These are phyloP conservation scores for Tetragnatha montana DNA, from an alignment of 2,888 invertebrate species.

Conservation along the genomic window DNA sequence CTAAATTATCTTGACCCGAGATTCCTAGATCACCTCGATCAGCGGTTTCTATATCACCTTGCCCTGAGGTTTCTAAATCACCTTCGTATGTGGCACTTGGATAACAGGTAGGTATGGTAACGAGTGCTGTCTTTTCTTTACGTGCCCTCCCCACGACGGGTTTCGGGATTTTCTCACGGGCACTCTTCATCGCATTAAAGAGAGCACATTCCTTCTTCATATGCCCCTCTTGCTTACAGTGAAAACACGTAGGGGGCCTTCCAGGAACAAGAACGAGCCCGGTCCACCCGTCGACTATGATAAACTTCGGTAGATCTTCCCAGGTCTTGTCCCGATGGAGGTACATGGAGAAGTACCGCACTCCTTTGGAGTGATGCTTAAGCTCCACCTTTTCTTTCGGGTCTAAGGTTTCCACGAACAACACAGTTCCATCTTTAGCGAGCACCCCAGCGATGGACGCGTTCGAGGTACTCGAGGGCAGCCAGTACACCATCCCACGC, in stretches of 20 bases:
- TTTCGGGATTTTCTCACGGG: neutral
- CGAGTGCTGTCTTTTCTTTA: too few relatives aligned
- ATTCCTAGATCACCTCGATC: too few relatives aligned
- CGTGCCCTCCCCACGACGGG: neutral
- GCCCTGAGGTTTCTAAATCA: too few relatives aligned
- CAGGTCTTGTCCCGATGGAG: constrained; percentile 10
- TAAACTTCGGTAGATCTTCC: constrained; percentile 43
- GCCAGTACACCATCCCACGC: constrained; percentile 43
- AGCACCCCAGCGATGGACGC: too few relatives aligned
- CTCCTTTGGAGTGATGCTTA: neutral
- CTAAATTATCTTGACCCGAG: too few relatives aligned
- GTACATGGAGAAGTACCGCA: constrained; percentile 38
- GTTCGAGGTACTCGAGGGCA: constrained; percentile 14
- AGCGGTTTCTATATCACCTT: too few relatives aligned
- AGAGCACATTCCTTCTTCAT: constrained; percentile 29
- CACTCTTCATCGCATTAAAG: neutral
- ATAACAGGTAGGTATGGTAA: too few relatives aligned
- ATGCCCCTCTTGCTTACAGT: constrained; percentile 36
- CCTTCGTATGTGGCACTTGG: too few relatives aligned
- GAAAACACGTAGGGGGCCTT: constrained; percentile 41
- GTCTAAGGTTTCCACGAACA: constrained; percentile 33
- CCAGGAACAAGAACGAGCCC: constrained; percentile 31
- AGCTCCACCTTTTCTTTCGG: neutral
- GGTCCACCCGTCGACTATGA: neutral
- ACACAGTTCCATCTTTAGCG: neutral